phyloP scores from a whole-genome alignment of 2,797 vertebrate species.

The Pterois miles region DNA sequence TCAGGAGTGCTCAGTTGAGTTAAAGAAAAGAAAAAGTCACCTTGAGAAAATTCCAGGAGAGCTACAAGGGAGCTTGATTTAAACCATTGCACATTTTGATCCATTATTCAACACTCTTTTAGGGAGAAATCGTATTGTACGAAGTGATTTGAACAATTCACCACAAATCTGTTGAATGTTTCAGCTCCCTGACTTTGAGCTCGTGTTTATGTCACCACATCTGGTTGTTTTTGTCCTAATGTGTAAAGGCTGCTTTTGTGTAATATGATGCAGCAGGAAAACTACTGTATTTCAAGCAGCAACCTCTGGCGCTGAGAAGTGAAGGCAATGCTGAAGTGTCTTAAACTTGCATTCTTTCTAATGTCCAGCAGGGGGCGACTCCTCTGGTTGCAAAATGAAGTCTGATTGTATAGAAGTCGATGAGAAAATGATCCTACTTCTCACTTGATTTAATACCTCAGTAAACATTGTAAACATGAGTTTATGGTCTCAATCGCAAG shows the following conservation, averaged over 20 bases:
- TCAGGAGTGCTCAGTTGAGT: not conserved
- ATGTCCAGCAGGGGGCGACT: no score
- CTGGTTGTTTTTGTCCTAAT: not conserved
- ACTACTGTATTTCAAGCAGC: not conserved
- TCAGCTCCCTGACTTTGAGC: not conserved
- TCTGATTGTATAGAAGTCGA: no score
- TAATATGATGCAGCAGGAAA: not conserved
- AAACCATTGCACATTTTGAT: not conserved
- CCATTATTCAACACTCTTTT: not conserved
- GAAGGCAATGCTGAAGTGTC: no score
- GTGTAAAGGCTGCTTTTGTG: not conserved
- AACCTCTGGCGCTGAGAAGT: no score
- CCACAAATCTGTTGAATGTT: not conserved
- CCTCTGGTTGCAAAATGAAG: no score
- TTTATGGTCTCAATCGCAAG: no score
- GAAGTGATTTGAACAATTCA: no score
- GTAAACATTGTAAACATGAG: no score
- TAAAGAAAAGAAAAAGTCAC: not conserved
- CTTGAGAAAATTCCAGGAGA: not conserved
- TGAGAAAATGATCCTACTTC: rapidly evolving
- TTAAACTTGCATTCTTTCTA: no score
- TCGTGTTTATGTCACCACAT: slow-evolving; percentile 8
- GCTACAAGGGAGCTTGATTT: not conserved
- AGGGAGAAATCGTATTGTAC: not conserved
- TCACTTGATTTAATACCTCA: no score